Base-by-base conservation (phyloP, 23 tunicate genomes). In the Phallusia fumigata region DNA sequence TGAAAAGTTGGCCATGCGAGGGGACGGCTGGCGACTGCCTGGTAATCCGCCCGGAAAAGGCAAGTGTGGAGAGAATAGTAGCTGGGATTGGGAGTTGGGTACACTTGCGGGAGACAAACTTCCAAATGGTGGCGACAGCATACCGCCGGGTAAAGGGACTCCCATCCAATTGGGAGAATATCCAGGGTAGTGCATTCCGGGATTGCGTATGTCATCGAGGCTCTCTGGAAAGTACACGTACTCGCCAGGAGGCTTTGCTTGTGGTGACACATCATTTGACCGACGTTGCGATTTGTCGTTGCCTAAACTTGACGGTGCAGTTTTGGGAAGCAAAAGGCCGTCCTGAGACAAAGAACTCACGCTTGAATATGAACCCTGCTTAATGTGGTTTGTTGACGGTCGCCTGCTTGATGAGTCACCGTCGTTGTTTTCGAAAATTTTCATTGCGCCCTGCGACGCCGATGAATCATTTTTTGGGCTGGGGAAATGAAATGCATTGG, bases 341-440 rank as follows among this genome's bases (percentile, higher is more conserved):
- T 58, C 69, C 5, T 58, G 69, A 24, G 69, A 58, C 69, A 24
- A 58, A 58, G 69, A 58, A 58, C 69, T 58, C 69, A 58, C 69
- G 28, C 69, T 58, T 11, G 69, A 58, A 16, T 21, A 58, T 58
- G 69, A 58, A 58, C 69, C 69, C 69, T 58, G 69, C 13, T 58
- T 58, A 22, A 3, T 58, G 69, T 58, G 69, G 69, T 24, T 58
- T 5, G 28, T 2, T 58, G 69, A 6, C 69, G 28, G 28, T 58
- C 1, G 69, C 69, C 28, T 58, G 16, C 28, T 21, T 8, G 69
- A 58, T 40, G 47, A 40, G 28, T 58, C 69, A 58, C 28, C 69
- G 69, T 24, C 26, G 28, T 58, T 58, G 69, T 58, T 58, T 58
- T 58, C 69, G 69, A 58, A 58, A 16, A 58, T 58, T 58, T 58